Percentiles rank a stretch among this genome's conserved stretches.
phyloP scores from a whole-genome alignment of 2,888 invertebrate genomes.

The Magallana nippona region DNA sequence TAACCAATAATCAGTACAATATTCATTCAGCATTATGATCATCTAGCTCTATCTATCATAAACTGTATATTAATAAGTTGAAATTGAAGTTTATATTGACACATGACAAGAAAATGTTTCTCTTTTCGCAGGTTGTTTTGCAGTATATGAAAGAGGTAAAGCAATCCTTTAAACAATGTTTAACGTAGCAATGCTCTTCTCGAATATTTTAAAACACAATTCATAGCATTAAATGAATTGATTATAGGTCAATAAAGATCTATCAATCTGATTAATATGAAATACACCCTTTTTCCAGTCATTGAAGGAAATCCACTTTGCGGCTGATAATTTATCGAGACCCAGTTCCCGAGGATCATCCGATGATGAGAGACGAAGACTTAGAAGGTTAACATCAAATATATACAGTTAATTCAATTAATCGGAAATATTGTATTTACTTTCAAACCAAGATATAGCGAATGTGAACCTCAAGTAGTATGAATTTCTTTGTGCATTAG shows the following conservation, averaged over 20 bases:
- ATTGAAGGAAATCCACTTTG: conserved; percentile 63
- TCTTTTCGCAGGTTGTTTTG: conserved; percentile 60
- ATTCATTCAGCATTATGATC: no score
- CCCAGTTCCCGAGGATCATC: conserved; percentile 55
- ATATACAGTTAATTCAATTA: not conserved
- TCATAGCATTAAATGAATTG: no score
- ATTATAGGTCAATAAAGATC: no score
- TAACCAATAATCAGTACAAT: no score
- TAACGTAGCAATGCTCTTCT: not conserved
- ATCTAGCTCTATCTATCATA: no score
- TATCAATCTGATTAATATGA: not conserved
- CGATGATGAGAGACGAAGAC: conserved; percentile 60
- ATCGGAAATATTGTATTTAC: not conserved
- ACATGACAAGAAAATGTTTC: not conserved
- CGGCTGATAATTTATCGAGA: conserved; percentile 64
- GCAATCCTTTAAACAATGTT: not conserved
- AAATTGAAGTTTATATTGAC: no score
- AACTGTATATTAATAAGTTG: no score
- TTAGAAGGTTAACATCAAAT: conserved; percentile 57
- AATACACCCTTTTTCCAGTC: conserved; percentile 56
- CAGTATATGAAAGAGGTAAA: conserved; percentile 66
- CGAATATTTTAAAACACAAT: not conserved
- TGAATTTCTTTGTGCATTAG: no score
- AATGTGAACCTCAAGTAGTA: no score
- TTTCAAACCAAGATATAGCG: no score